Base-by-base conservation (phyloP, 2,113 vertebrate species). In the Eonycteris spelaea region DNA sequence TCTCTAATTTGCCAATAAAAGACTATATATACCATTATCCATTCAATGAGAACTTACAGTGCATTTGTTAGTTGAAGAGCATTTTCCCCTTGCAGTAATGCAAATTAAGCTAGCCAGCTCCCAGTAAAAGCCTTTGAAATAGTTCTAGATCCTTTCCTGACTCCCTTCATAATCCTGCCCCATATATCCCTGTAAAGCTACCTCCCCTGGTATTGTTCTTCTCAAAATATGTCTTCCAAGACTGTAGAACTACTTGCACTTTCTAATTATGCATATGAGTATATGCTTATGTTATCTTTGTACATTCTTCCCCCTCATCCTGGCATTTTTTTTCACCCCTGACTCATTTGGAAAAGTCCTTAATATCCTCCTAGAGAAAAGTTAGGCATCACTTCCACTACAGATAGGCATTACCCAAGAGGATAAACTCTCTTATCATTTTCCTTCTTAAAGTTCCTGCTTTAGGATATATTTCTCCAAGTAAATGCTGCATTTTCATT, bases 1-100 rank as follows among this genome's bases (percentile, higher is more conserved):
- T 82, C 35, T 95, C 97, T 96, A 97, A 96, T 98, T 98, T 97
- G 91, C 67, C 96, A 97, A 90, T 97, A 96, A 97, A 97, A 94
- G 77, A 86, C 73, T 97, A 97, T 55, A 86, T 97, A 97, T 55
- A 86, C 2, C 8, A 91, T 70, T 43, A 89, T 95, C 88, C 53
- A 97, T 55, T 84, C 84, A 78, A 51, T 86, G 30, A 92, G n/a
- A 95, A 93, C 79, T 94, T 97, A 73, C 24, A 88, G 67, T 77
- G 30, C 55, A 40, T 91, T 95, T 97, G 57, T 92, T 91, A 86
- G 71, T 15, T 65, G 22, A 16, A 95, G 33, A 51, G 45, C 35
- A 0, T 61, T 35, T 78, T 87, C 26, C 30, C 53, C 82, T 63
- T 38, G 59, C 24, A 53, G 2, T 51, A 74, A 83, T 38, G 26